These are phyloP conservation scores for Amblyopsis hoosieri DNA, from an alignment of 2,797 vertebrate species.

Conservation along the genomic window DNA sequence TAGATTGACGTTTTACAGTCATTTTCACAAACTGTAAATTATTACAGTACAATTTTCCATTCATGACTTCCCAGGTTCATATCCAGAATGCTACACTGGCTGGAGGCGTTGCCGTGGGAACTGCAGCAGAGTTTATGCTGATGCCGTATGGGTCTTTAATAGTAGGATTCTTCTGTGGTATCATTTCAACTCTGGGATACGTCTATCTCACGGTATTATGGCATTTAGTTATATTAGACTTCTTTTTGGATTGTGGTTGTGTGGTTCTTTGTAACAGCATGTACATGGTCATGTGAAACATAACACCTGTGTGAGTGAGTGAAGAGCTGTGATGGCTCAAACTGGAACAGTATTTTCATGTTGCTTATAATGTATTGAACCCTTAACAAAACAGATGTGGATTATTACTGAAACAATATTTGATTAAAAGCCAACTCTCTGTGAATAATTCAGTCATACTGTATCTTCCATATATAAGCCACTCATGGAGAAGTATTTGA, in stretches of 20 bases:
- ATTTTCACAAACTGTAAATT: too few species aligned
- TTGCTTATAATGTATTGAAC: too few species aligned
- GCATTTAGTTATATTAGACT: not conserved
- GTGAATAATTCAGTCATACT: not conserved
- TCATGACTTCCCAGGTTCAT: constrained; percentile 82
- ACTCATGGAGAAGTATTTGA: constrained; percentile 85
- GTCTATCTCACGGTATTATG: constrained; percentile 70
- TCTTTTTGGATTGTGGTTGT: not conserved
- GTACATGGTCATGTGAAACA: too few species aligned
- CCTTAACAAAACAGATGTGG: not conserved
- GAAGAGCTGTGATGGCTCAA: too few species aligned
- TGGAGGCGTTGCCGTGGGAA: constrained; percentile 93
- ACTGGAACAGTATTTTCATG: too few species aligned
- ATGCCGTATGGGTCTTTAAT: constrained; percentile 91
- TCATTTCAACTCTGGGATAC: constrained; percentile 89
- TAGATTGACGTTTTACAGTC: not conserved
- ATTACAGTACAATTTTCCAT: not conserved
- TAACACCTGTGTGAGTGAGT: too few species aligned
- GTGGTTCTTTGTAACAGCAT: too few species aligned
- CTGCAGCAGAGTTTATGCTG: constrained; percentile 94
- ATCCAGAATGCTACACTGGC: constrained; percentile 96
- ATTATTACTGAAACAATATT: not conserved
- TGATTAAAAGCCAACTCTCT: not conserved
- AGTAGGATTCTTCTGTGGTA: constrained; percentile 88
- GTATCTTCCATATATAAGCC: constrained; percentile 74